phyloP scores from a whole-genome alignment of 2,113 vertebrate genomes.

The Motacilla tschutschensis region DNA sequence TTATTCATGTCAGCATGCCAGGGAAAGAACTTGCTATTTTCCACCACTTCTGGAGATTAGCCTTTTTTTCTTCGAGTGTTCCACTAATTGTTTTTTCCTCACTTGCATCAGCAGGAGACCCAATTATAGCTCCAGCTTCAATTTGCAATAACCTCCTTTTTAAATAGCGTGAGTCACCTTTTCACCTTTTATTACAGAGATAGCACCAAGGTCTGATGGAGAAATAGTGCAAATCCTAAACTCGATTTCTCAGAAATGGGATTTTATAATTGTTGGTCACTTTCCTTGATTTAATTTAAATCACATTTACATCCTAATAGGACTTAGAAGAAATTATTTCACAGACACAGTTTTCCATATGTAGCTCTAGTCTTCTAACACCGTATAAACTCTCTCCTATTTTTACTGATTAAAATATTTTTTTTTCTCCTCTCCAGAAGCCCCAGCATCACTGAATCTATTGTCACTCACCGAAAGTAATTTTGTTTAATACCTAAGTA shows the following conservation, averaged over 20 bases:
- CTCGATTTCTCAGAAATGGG: conserved; percentile 40
- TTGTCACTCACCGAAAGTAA: not conserved
- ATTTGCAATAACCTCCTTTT: conserved; percentile 65
- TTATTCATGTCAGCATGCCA: not conserved
- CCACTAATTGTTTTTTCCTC: conserved; percentile 64
- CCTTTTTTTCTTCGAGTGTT: conserved; percentile 50
- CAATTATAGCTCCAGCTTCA: conserved; percentile 65
- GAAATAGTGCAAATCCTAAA: conserved; percentile 34
- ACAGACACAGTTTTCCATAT: not conserved
- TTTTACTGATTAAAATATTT: not conserved
- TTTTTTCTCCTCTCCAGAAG: not conserved
- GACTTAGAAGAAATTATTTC: conserved; percentile 10
- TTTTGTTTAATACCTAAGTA: not conserved
- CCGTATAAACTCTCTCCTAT: not conserved
- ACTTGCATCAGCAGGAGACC: conserved; percentile 64
- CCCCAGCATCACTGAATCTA: not conserved
- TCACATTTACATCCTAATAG: conserved; percentile 45
- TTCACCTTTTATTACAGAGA: conserved; percentile 64
- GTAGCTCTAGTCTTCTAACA: not conserved
- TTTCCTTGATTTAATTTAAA: conserved; percentile 55
- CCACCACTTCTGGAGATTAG: conserved; percentile 43
- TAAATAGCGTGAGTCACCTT: conserved; percentile 59
- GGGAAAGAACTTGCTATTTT: conserved; percentile 18
- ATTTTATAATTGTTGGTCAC: conserved; percentile 59
- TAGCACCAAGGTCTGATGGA: conserved; percentile 30